A percentile compares a stretch with the other conserved stretches of the same genome.
Conservation (phyloP, 2,113 vertebrate genomes). For the Ochotona princeps region DNA sequence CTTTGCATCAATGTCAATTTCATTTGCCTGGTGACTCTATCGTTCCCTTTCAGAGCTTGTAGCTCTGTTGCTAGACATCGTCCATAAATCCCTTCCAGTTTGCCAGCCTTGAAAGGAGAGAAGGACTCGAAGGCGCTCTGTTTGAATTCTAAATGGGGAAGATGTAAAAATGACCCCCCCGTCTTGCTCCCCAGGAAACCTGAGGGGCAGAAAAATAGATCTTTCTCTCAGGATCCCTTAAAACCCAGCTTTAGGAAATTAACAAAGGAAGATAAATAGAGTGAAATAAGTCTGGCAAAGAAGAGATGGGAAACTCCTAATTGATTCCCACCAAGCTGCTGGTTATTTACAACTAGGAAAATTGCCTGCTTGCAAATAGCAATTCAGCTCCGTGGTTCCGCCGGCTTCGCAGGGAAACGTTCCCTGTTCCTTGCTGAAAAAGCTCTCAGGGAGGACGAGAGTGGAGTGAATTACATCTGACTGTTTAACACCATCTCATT, state of each 20-base stretch:
- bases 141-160: constrained; percentile 42
- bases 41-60: not conserved
- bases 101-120: constrained; percentile 42
- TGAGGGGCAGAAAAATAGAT: constrained; percentile 26
- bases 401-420: not conserved
- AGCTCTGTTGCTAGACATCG: not conserved
- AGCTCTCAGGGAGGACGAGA: not conserved
- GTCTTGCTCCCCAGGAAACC: not conserved
- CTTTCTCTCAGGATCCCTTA: constrained; percentile 37
- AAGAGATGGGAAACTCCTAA: constrained; percentile 57
- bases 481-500: constrained; percentile 40
- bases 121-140: not conserved
- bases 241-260: not conserved
- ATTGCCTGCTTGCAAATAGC: constrained; percentile 57
- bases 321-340: constrained; percentile 59
- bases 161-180: not conserved
- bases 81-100: not conserved
- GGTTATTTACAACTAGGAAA: constrained; percentile 71
- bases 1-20: not conserved
- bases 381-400: not conserved
- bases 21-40: not conserved
- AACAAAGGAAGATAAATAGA: constrained; percentile 62
- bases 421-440: not conserved
- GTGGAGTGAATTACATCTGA: not conserved
- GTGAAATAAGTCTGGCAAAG: constrained; percentile 51